These are phyloP conservation scores for Sapajus apella DNA, from an alignment of 2,113 vertebrate genomes.

Conservation along the genomic window DNA sequence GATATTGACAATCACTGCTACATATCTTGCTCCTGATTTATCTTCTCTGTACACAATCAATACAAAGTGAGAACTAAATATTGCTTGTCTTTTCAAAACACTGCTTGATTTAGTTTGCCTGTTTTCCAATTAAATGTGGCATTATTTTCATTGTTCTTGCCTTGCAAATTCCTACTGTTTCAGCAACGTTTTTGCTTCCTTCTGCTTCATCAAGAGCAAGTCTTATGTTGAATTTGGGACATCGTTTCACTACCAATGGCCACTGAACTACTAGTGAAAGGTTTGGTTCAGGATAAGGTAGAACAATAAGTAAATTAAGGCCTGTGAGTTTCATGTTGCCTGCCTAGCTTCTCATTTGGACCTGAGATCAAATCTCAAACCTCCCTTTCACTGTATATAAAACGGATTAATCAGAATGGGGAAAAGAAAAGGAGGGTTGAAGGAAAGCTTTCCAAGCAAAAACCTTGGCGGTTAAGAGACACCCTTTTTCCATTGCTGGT, in stretches of 20 bases:
- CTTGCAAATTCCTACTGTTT: constrained; percentile 30
- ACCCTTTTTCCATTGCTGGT: not conserved
- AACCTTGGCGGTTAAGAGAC: not conserved
- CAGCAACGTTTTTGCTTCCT: not conserved
- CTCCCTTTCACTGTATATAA: not conserved
- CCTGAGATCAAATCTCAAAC: not conserved
- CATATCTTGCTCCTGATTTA: not conserved
- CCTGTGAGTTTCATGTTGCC: not conserved
- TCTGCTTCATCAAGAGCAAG: not conserved
- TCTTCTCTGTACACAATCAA: not conserved
- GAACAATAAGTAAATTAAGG: not conserved
- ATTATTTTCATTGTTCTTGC: constrained; percentile 4
- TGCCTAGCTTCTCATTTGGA: not conserved
- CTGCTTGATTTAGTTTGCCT: not conserved
- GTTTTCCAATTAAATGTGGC: not conserved
- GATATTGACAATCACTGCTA: not conserved
- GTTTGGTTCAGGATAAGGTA: constrained; percentile 18
- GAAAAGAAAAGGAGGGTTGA: not conserved
- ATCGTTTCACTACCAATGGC: not conserved
- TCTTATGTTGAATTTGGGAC: not conserved
- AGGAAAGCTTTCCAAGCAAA: not conserved
- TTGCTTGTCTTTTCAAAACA: constrained; percentile 10
- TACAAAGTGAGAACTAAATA: not conserved
- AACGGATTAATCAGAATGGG: not conserved
- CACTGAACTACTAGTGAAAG: not conserved